phyloP scores from a whole-genome alignment of 2,113 vertebrate genomes.

The Syngnathus typhle region DNA sequence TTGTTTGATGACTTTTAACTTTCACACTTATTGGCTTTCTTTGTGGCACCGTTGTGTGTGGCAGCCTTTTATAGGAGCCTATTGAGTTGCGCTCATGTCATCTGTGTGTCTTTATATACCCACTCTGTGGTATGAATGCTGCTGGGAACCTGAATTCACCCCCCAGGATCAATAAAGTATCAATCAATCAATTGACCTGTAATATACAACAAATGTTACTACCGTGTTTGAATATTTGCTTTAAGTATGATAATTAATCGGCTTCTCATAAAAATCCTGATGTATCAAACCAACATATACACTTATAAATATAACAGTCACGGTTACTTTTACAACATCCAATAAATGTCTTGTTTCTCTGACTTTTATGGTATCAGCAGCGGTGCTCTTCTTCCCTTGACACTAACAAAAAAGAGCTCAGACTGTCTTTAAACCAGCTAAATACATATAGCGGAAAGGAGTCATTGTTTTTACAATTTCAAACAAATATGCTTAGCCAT shows the following conservation, averaged over 20 bases:
- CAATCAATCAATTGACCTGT: neutral
- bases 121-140: too few species aligned
- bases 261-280: neutral
- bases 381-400: neutral
- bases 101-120: too few species aligned
- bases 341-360: neutral
- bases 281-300: neutral
- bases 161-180: too few species aligned
- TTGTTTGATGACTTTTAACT: too few species aligned
- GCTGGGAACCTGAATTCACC: too few species aligned
- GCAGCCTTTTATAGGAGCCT: too few species aligned
- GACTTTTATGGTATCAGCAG: neutral
- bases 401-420: neutral
- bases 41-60: too few species aligned
- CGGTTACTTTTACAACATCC: neutral
- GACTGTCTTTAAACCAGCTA: neutral
- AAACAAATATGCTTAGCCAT: neutral
- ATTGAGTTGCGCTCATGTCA: too few species aligned
- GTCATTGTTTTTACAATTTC: neutral
- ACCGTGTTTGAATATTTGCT: neutral
- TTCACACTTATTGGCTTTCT: too few species aligned
- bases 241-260: neutral
- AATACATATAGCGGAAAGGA: neutral
- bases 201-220: neutral
- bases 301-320: neutral